Percentiles rank a stretch among this genome's conserved stretches.
Evolutionary conservation across 2,797 vertebrate genomes (phyloP).

Genomic region (Sylvilagus floridanus): DNA sequence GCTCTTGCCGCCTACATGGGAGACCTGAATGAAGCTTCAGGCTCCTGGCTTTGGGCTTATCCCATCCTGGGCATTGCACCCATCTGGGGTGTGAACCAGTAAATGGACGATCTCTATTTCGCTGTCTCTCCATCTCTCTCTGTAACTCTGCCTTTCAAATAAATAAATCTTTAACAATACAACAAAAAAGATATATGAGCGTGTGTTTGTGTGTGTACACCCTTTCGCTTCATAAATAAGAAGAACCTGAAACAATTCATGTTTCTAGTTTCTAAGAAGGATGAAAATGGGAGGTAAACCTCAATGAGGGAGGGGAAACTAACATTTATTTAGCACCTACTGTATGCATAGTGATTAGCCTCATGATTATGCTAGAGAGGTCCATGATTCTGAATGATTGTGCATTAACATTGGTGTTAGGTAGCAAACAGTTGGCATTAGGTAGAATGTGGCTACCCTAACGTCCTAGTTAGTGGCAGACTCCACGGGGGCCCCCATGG

Average conservation of each 20-base stretch:
- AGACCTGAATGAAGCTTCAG: too few relatives aligned
- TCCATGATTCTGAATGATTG: neutral
- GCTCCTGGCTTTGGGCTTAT: too few relatives aligned
- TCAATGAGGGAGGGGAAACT: neutral
- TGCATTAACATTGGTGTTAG: neutral
- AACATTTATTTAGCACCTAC: neutral
- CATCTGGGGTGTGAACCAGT: too few relatives aligned
- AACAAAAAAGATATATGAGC: too few relatives aligned
- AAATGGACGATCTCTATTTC: too few relatives aligned
- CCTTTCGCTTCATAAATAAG: neutral
- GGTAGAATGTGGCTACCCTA: fast-evolving
- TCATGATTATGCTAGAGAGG: neutral
- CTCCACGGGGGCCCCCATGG: neutral
- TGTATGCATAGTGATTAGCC: neutral
- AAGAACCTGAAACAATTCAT: neutral
- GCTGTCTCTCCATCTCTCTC: too few relatives aligned
- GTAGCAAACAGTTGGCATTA: too few relatives aligned
- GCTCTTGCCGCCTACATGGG: too few relatives aligned
- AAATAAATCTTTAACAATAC: too few relatives aligned
- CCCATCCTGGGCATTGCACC: too few relatives aligned
- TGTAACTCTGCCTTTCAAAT: too few relatives aligned
- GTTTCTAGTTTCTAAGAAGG: neutral
- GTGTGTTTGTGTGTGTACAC: too few relatives aligned
- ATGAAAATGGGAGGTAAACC: neutral
- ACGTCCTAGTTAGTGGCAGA: neutral